Conservation (phyloP, 2,113 vertebrate genomes). For the Ariopsis seemanni region DNA sequence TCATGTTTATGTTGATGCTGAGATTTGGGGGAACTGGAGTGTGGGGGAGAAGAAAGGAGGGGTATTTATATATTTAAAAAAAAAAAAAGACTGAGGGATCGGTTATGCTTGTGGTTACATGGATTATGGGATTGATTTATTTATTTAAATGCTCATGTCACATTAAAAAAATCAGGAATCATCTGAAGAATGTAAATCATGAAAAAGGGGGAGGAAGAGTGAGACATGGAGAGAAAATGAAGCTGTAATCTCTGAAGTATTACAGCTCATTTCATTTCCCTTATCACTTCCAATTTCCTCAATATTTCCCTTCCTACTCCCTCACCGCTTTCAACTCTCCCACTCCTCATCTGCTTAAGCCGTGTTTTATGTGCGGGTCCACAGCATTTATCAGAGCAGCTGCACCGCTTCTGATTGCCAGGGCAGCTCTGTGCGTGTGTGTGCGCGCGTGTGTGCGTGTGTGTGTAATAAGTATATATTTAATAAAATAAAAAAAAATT, state of each 20-base stretch:
- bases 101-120: neutral
- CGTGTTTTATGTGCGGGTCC: neutral
- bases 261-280: neutral
- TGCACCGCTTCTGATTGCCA: constrained; percentile 20
- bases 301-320: constrained; percentile 9
- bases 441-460: too few relatives aligned
- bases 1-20: constrained; percentile 27
- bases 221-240: neutral
- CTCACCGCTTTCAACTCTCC: constrained; percentile 18
- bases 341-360: constrained; percentile 34
- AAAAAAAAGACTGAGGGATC: neutral
- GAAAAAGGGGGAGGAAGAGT: neutral
- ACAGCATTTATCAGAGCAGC: constrained; percentile 13
- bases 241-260: constrained; percentile 5
- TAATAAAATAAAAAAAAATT: neutral
- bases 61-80: too few relatives aligned
- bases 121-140: neutral
- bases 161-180: neutral
- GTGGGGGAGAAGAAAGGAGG: neutral
- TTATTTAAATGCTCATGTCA: neutral
- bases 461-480: too few relatives aligned
- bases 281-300: neutral
- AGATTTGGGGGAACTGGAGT: constrained; percentile 3
- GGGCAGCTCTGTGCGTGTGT: too few relatives aligned
- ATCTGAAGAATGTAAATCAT: neutral